Evolutionary conservation across 2,888 invertebrate species (phyloP), one percentile per base, ranked within the genome.

Genomic region (Cynaeus angustus): DNA sequence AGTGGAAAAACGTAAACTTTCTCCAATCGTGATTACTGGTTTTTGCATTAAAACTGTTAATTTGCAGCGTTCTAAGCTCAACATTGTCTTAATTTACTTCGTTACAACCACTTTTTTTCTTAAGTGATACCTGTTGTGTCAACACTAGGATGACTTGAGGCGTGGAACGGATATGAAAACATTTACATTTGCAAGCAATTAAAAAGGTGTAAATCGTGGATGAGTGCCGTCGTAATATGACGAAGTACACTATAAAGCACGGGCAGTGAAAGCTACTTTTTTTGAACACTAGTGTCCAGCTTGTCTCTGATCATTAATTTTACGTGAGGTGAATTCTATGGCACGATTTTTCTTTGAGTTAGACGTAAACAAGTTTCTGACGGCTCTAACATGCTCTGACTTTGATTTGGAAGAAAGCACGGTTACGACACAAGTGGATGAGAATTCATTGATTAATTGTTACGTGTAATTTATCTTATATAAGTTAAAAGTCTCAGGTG

Each of bases 191-290:
- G 41, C 41, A 41, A 4, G 41, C 12, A 30, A 46, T 59, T 46
- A 46, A 46, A 59, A 30, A 46, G 30, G 30, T 16, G 46, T 16
- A 37, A 55, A 55, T 53, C 53, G 13, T 16, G 8, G 46, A 21
- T 28, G 48, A 50, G n/a, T 33, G 37, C 28, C 9, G 9, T 21
- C 6, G 16, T 28, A 21, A 21, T 10, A 14, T 9, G 38, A 28
- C 48, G 10, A 14, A 61, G 16, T 26, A 50, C 12, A 30, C 7
- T 21, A 8, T 33, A 53, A 53, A 53, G 53, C 37, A 53, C 37
- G 53, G 14, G n/a, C 50, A 62, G 62, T 52, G 62, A 62, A 62
- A 62, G 62, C 62, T 62, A 26, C 5, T 43, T 48, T 61, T 61
- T 50, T 21, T 10, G 12, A 58, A 59, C 26, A 58, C 21, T 38